Evolutionary conservation across 2,888 invertebrate species (phyloP).

Genomic region (Hololepta plana): DNA sequence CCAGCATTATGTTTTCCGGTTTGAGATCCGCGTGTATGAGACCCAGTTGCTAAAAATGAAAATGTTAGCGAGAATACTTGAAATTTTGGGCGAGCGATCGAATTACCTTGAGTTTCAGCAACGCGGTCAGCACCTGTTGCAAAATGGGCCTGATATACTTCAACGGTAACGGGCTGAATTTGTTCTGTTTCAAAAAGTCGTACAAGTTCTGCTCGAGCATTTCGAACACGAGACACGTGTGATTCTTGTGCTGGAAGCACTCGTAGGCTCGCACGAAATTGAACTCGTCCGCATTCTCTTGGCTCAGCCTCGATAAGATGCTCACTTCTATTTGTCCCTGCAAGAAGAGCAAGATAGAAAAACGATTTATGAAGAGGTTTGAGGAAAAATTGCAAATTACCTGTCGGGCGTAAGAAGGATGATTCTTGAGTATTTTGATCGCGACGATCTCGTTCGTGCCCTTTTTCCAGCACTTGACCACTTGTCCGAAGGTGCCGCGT

Average conservation of each 20-base stretch:
- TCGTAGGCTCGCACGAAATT: constrained; percentile 99
- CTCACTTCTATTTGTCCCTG: constrained; percentile 97
- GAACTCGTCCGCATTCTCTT: constrained; percentile 97
- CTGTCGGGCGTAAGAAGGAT: constrained; percentile 98
- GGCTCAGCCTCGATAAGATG: constrained; percentile 80
- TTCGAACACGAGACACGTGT: constrained; percentile 98
- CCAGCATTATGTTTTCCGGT: constrained; percentile 99
- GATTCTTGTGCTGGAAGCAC: constrained; percentile 99
- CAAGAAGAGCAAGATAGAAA: constrained; percentile 1
- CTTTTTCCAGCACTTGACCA: constrained; percentile 99
- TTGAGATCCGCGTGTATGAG: constrained; percentile 99
- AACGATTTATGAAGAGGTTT: background rate
- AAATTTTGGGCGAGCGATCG: background rate
- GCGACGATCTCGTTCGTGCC: constrained; percentile 99
- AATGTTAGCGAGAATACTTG: constrained; percentile 1
- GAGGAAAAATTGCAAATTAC: constrained; percentile 12
- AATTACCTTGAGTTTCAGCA: constrained; percentile 73
- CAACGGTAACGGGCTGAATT: constrained; percentile 95
- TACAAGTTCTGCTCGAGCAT: constrained; percentile 99
- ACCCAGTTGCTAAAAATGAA: constrained; percentile 70
- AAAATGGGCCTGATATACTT: constrained; percentile 97
- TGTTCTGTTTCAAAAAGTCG: constrained; percentile 99
- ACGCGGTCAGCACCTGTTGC: constrained; percentile 83
- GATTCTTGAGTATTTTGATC: constrained; percentile 99
- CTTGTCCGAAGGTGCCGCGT: constrained; percentile 96